A percentile compares a stretch with the other conserved stretches of the same genome.
These are phyloP conservation scores for Lycophotia porphyrea DNA, from an alignment of 2,888 invertebrate genomes.

Conservation along the genomic window DNA sequence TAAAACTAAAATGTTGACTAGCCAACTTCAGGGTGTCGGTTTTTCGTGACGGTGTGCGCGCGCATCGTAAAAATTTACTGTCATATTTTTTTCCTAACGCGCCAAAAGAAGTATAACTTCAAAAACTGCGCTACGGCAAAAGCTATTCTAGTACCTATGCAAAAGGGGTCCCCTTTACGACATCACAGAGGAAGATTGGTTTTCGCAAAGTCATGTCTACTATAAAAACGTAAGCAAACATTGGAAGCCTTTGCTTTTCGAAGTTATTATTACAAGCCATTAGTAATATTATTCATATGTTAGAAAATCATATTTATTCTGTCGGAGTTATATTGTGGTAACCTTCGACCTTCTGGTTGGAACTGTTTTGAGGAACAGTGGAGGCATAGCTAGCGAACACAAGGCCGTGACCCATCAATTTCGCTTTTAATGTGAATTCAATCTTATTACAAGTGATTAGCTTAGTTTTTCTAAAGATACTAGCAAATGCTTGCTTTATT, in stretches of 20 bases:
- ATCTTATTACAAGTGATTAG: background rate
- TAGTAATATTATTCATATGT: constrained; percentile 19
- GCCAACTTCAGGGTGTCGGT: too few relatives aligned
- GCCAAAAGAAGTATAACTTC: too few relatives aligned
- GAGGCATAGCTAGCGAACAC: background rate
- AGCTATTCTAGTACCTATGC: background rate
- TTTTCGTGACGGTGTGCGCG: too few relatives aligned
- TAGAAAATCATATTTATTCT: constrained; percentile 22
- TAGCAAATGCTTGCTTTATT: too few relatives aligned
- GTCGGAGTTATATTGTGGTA: constrained; percentile 14
- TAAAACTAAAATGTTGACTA: too few relatives aligned
- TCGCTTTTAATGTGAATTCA: background rate
- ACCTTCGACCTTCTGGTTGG: constrained; percentile 9
- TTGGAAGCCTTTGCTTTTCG: background rate
- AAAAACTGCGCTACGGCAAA: background rate
- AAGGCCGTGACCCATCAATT: background rate
- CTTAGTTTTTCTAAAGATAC: background rate
- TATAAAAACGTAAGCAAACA: constrained; percentile 15
- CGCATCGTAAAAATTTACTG: too few relatives aligned
- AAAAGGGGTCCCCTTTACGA: background rate
- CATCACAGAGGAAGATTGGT: background rate
- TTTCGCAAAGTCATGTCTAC: background rate
- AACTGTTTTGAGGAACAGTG: background rate
- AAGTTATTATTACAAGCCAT: constrained; percentile 11
- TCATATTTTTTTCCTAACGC: too few relatives aligned